phyloP scores from a whole-genome alignment of 2,888 invertebrate species.

The Caprella mutica region DNA sequence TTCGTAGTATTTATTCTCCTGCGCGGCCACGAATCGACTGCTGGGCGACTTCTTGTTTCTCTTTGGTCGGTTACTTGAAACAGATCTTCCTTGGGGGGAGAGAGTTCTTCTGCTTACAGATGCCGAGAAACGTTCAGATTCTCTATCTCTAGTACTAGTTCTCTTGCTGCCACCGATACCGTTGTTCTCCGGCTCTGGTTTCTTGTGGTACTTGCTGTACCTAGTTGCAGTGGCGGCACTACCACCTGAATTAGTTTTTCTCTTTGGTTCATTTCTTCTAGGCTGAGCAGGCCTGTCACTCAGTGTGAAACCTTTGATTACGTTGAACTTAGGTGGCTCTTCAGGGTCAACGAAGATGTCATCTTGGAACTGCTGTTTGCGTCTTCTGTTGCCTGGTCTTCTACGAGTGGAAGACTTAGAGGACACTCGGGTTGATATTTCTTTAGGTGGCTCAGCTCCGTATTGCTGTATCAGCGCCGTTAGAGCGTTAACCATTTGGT shows the following conservation, averaged over 20 bases:
- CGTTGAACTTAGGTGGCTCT: slow-evolving; percentile 27
- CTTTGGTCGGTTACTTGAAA: background rate
- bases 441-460: slow-evolving; percentile 12
- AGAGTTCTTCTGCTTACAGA: slow-evolving; percentile 22
- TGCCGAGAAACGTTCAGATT: slow-evolving; percentile 23
- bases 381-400: slow-evolving; percentile 1
- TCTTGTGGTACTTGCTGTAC: slow-evolving; percentile 31
- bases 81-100: slow-evolving; percentile 5
- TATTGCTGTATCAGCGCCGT: slow-evolving; percentile 22
- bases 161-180: slow-evolving; percentile 20
- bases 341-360: slow-evolving; percentile 21
- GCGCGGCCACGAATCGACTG: background rate
- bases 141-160: slow-evolving; percentile 13
- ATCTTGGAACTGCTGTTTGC: background rate
- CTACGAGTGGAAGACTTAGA: background rate
- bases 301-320: slow-evolving; percentile 25
- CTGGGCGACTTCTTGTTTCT: background rate
- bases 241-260: slow-evolving; percentile 7
- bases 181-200: slow-evolving; percentile 24
- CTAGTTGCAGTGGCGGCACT: slow-evolving; percentile 28
- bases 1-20: background rate
- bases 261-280: background rate
- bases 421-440: background rate
- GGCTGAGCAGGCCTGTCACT: slow-evolving; percentile 21
- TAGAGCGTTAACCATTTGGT: slow-evolving; percentile 21